Evolutionary conservation across 1,140 invertebrate genomes (phyloP).

Genomic region (Neodiprion pinetum): DNA sequence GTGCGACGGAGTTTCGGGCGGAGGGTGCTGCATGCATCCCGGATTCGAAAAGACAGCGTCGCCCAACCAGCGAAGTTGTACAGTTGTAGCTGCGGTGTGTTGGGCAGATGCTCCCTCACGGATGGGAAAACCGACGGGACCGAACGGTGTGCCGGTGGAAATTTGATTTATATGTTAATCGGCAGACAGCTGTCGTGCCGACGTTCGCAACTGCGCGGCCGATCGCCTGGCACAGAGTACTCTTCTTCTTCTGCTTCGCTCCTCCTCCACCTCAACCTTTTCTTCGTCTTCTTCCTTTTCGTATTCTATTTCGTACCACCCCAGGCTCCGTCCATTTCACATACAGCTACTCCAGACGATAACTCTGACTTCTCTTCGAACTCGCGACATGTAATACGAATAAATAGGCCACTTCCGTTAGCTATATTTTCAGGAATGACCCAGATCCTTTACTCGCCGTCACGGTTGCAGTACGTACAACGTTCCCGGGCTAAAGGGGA

Average conservation of each 20-base stretch:
- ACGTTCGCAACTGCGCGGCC: conserved; percentile 28
- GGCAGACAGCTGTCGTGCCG: conserved; percentile 34
- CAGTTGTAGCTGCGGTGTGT: too few relatives aligned
- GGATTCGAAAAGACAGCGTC: too few relatives aligned
- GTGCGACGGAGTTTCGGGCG: neutral
- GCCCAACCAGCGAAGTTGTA: too few relatives aligned
- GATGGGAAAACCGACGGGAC: neutral
- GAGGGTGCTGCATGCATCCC: neutral
- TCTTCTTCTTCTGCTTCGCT: too few relatives aligned
- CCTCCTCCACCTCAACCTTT: too few relatives aligned
- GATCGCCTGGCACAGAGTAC: neutral
- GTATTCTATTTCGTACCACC: neutral
- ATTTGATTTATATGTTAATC: conserved; percentile 49
- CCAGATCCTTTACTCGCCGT: neutral
- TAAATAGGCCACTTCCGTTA: neutral
- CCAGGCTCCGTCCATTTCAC: neutral
- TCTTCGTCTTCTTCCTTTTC: neutral
- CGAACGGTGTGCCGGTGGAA: conserved; percentile 21
- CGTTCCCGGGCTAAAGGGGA: too few relatives aligned
- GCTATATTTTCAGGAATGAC: neutral
- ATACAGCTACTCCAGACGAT: neutral
- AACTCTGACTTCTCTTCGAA: neutral
- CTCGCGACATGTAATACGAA: neutral
- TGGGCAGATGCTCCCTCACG: too few relatives aligned
- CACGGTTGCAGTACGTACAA: too few relatives aligned